Evolutionary conservation across 2,797 vertebrate species (phyloP), one percentile per base, ranked within the genome.

Genomic region (Typhlichthys subterraneus): DNA sequence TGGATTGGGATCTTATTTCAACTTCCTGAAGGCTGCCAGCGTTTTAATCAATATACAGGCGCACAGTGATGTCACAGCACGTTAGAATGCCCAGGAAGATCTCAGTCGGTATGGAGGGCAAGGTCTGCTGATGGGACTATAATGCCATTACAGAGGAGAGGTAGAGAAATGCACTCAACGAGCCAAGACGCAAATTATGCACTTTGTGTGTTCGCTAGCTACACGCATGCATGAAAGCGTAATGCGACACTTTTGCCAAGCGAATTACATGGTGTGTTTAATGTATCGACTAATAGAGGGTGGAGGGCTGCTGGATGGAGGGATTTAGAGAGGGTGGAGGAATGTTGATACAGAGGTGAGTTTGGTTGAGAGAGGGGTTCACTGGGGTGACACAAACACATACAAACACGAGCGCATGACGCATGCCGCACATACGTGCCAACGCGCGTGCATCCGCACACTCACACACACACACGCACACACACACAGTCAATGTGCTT

Each of bases 1-100:
- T 90, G 90, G 89, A 93, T 92, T 92, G 86, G 77, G 81, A 82
- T 87, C 83, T 88, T 80, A 90, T 90, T 91, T 90, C 84, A 82
- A 89, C 88, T 91, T 91, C 88, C 86, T 84, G 83, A 86, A 86
- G 80, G 83, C 83, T 83, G 83, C 85, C 89, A 90, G 84, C 67
- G 59, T 89, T 92, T 91, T 87, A 90, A 92, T 93, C 91, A 90
- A 90, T 91, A 89, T 89, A 88, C 80, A 82, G 77, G 80, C 82
- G 73, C 67, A 78, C 77, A 61, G 80, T 89, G 84, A 88, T 91
- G 89, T 91, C 89, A 92, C 80, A 83, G 80, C 69, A 79, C 56
- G 78, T 85, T 85, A 85, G 73, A 79, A 75, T 12, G 51, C 71
- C 23, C 48, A 74, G 75, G 76, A 65, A 66, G 76, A 89, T 92